These are phyloP conservation scores for Sylvietta virens DNA, from an alignment of 2,113 vertebrate species.

Conservation along the genomic window DNA sequence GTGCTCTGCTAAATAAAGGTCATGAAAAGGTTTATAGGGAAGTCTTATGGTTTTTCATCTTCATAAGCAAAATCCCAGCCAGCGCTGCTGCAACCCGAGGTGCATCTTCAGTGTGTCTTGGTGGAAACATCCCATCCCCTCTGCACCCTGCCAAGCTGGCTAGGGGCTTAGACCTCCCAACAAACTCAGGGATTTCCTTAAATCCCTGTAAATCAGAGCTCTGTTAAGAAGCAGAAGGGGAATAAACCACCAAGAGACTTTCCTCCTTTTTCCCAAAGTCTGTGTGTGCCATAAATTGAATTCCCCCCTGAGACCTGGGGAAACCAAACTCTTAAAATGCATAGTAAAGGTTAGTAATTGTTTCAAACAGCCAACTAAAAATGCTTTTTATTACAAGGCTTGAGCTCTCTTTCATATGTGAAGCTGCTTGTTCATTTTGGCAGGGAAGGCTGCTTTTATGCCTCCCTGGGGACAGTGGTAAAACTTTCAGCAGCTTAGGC, in stretches of 20 bases:
- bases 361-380: conserved; percentile 16
- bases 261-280: background rate
- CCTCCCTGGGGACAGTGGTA: conserved; percentile 20
- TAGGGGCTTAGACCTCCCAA: background rate
- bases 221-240: background rate
- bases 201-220: background rate
- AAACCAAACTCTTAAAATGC: background rate
- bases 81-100: background rate
- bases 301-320: background rate
- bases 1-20: background rate
- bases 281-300: background rate
- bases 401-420: background rate
- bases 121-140: background rate
- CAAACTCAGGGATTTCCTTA: background rate
- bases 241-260: background rate
- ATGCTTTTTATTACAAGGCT: background rate
- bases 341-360: conserved; percentile 35
- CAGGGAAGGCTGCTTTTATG: background rate
- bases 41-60: background rate
- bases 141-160: background rate
- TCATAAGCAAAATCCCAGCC: background rate
- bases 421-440: conserved; percentile 15
- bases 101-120: fast-evolving
- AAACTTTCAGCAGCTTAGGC: conserved; percentile 37
- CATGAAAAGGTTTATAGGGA: background rate